These are phyloP conservation scores for Eristalis pertinax DNA, from an alignment of 2,888 invertebrate species.

Conservation along the genomic window DNA sequence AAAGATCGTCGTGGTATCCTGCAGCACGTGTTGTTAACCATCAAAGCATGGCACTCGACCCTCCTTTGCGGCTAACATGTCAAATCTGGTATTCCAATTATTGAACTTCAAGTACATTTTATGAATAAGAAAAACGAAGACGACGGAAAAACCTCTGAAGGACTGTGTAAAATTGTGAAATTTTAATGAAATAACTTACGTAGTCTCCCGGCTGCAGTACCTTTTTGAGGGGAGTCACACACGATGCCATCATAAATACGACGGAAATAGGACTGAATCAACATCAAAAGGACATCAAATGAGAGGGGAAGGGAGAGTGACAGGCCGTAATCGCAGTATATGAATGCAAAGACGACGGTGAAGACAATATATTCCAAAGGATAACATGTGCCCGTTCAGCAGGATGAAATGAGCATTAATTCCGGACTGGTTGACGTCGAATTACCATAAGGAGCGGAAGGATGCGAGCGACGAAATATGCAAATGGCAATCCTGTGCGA, in stretches of 20 bases:
- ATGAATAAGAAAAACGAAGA: background rate
- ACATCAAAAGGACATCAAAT: slow-evolving; percentile 23
- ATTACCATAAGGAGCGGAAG: slow-evolving; percentile 6
- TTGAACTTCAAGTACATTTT: background rate
- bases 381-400: background rate
- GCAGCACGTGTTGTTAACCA: background rate
- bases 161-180: background rate
- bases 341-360: background rate
- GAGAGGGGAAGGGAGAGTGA: background rate
- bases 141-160: background rate
- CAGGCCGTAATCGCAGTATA: background rate
- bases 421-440: background rate
- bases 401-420: slow-evolving; percentile 19
- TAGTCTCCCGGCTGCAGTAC: background rate
- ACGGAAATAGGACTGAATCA: background rate
- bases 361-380: background rate
- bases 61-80: background rate
- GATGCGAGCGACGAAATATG: background rate
- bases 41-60: background rate
- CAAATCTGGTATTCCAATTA: background rate
- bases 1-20: background rate
- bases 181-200: background rate
- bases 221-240: background rate
- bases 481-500: background rate
- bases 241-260: background rate